Base-by-base conservation (phyloP, 1,140 invertebrate species). In the Caerostris darwini region DNA sequence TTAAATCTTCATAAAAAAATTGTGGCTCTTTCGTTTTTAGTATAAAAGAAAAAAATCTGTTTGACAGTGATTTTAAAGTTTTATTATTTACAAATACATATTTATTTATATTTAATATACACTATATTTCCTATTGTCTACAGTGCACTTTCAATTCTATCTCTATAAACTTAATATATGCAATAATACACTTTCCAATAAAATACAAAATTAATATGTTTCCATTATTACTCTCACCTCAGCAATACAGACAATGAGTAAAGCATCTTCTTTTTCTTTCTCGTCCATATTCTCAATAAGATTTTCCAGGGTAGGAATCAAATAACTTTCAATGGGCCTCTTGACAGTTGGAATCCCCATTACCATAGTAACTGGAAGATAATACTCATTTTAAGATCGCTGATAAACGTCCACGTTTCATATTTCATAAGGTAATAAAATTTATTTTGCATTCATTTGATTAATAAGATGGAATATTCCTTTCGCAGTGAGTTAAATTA, bases 191-290 rank as follows among this genome's bases (percentile, higher is more conserved):
- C 34, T 34, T 34, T 34, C 2, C 34, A 34, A 34, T 34, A 34
- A n/a, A 34, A 34, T 34, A 34, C 34, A 34, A 34, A 34, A 34
- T 34, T 34, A 34, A 34, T 34, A 34, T 34, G 34, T 34, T 34
- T 34, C 34, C 34, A 34, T 34, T 34, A 34, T 34, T 34, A 0
- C 61, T 0, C 64, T 89, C 94, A 96, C 96, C 97, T 99, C 99
- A 0, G 98, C 98, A 87, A 99, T 97, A 95, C 98, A 98, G 54
- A 99, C 97, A 56, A 99, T 97, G 88, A 99, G 98, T 19, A 99
- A 96, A 2, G 97, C 97, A 95, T 98, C 98, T 57, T 97, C 97
- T 71, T 97, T 97, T 34, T 99, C 98, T 56, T 97, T 96, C 12
- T 97, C 96, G 90, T 96, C 97, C 97, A 99, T 97, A 71, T 97